Conservation (phyloP, 1,140 invertebrate species). For the Phocides pigmalion region DNA sequence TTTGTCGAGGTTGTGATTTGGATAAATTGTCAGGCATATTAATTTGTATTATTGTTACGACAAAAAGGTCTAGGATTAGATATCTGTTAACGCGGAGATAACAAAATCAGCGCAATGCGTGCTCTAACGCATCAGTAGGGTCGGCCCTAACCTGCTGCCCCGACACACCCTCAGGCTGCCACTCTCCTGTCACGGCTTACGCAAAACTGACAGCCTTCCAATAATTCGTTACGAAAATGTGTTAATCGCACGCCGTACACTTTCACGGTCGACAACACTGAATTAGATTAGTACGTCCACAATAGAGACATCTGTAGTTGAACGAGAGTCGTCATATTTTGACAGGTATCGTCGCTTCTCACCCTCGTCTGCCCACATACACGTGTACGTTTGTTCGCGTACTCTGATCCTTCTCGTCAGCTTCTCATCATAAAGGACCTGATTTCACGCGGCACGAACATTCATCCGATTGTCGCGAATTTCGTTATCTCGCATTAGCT, state of each 20-base stretch:
- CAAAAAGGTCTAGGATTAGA: not conserved
- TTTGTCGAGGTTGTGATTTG: no score
- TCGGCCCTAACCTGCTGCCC: constrained; percentile 40
- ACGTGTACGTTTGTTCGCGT: constrained; percentile 64
- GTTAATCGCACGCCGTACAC: constrained; percentile 72
- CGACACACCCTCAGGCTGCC: constrained; percentile 62
- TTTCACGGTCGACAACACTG: constrained; percentile 73
- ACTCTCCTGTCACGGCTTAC: constrained; percentile 81
- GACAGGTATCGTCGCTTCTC: constrained; percentile 70
- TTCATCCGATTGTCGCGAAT: constrained; percentile 75
- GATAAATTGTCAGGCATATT: no score
- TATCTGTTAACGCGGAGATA: constrained; percentile 16
- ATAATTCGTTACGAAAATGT: constrained; percentile 81
- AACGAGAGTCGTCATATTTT: constrained; percentile 78
- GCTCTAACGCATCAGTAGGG: constrained; percentile 35
- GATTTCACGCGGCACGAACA: constrained; percentile 81
- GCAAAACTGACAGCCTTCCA: constrained; percentile 79
- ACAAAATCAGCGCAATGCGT: constrained; percentile 50
- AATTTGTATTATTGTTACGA: not conserved
- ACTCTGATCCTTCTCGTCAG: constrained; percentile 31
- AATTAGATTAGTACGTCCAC: constrained; percentile 79
- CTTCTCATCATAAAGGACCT: constrained; percentile 66
- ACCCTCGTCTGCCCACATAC: constrained; percentile 77
- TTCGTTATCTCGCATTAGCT: constrained; percentile 76
- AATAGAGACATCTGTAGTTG: constrained; percentile 77